phyloP scores from a whole-genome alignment of 2,797 vertebrate genomes.

The Poecile montanus region DNA sequence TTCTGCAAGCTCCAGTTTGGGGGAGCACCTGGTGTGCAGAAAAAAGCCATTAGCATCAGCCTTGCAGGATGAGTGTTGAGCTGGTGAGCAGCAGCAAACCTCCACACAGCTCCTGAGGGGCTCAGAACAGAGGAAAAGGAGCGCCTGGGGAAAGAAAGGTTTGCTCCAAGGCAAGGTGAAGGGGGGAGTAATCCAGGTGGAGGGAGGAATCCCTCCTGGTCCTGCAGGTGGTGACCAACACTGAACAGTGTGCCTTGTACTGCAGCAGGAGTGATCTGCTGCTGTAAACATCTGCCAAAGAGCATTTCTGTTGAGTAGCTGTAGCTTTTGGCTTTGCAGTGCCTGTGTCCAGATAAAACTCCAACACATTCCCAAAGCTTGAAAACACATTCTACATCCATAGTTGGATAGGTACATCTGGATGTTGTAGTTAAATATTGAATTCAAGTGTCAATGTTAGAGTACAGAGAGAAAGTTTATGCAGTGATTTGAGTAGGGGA shows the following conservation, averaged over 20 bases:
- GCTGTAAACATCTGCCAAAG: neutral
- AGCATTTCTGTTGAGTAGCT: neutral
- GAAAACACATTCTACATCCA: neutral
- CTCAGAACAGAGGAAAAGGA: neutral
- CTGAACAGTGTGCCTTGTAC: neutral
- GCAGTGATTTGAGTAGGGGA: neutral
- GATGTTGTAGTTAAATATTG: neutral
- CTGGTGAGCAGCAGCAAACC: neutral
- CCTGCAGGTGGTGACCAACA: neutral
- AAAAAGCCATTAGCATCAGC: neutral
- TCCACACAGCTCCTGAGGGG: neutral
- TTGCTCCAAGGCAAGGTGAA: neutral
- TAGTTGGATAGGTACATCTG: neutral
- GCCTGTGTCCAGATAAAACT: neutral
- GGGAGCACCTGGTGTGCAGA: neutral
- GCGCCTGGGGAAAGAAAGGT: neutral
- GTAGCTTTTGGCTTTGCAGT: neutral
- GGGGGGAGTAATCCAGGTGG: neutral
- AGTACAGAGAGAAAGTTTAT: neutral
- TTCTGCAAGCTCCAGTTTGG: neutral
- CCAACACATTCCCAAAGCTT: neutral
- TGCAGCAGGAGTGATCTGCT: neutral
- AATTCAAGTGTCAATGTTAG: neutral
- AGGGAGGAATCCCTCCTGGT: neutral
- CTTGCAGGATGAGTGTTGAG: rapidly evolving